Conservation (phyloP, 2,888 invertebrate genomes). For the Aquatica leii region DNA sequence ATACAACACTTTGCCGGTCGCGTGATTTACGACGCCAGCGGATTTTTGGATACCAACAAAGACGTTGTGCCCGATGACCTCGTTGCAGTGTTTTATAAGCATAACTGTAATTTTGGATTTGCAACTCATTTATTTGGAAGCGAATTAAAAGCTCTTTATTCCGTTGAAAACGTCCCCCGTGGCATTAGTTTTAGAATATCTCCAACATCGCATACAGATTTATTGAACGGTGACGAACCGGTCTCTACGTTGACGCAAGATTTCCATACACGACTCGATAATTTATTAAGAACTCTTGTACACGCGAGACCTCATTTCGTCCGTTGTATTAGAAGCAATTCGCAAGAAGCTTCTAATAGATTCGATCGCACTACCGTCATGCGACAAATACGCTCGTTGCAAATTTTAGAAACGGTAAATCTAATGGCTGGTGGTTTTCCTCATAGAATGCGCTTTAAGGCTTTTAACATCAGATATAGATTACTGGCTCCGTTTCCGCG, state of each 20-base stretch:
- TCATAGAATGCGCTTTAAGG: constrained; percentile 93
- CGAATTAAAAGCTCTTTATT: constrained; percentile 84
- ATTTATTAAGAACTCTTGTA: constrained; percentile 87
- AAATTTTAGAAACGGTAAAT: constrained; percentile 92
- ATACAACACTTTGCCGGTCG: constrained; percentile 90
- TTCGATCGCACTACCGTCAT: constrained; percentile 88
- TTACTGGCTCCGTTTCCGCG: constrained; percentile 82
- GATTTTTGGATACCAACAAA: constrained; percentile 90
- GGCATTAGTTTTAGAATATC: constrained; percentile 88
- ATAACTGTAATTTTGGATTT: constrained; percentile 95
- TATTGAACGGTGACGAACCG: constrained; percentile 84
- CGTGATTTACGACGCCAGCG: constrained; percentile 88
- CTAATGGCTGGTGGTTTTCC: constrained; percentile 95
- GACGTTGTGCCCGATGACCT: constrained; percentile 93
- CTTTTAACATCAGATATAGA: constrained; percentile 86
- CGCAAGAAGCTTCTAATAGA: constrained; percentile 79
- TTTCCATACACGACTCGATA: constrained; percentile 93
- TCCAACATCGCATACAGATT: constrained; percentile 85
- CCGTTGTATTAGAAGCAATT: constrained; percentile 89
- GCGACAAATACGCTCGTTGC: constrained; percentile 86
- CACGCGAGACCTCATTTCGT: constrained; percentile 96
- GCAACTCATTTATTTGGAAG: constrained; percentile 95
- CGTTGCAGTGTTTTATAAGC: constrained; percentile 91
- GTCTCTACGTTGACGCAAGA: constrained; percentile 92
- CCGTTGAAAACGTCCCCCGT: constrained; percentile 76